Evolutionary conservation across 2,113 vertebrate species (phyloP).

Genomic region (Sinocyclocheilus rhinocerous): DNA sequence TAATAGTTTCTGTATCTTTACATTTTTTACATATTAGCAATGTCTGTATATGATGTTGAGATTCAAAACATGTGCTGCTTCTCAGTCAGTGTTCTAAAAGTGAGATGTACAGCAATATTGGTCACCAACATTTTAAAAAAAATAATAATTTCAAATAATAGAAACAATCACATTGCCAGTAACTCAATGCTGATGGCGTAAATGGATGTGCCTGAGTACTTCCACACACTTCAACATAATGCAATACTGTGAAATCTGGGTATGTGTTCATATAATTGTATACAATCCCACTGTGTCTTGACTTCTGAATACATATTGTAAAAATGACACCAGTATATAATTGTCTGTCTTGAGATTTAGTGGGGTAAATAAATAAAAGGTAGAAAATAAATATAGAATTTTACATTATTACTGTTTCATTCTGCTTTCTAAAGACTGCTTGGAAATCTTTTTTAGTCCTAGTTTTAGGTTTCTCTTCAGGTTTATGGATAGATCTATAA

Average conservation of each 20-base stretch:
- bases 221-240: conserved; percentile 7
- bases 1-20: conserved; percentile 5
- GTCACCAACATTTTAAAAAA: neutral
- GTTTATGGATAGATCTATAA: no score
- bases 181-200: neutral
- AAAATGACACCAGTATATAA: neutral
- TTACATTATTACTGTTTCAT: no score
- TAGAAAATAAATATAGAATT: no score
- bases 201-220: neutral
- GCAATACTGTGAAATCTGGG: conserved; percentile 12
- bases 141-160: neutral
- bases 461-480: no score
- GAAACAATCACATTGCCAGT: neutral
- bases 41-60: neutral
- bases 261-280: neutral
- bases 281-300: conserved; percentile 3
- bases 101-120: neutral
- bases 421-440: no score
- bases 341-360: neutral
- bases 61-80: neutral
- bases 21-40: neutral
- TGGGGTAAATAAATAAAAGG: no score
- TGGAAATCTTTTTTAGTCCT: no score
- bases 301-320: conserved; percentile 20
- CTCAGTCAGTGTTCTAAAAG: neutral